Base-by-base conservation (phyloP, 2,888 invertebrate genomes). In the Candidula unifasciata region DNA sequence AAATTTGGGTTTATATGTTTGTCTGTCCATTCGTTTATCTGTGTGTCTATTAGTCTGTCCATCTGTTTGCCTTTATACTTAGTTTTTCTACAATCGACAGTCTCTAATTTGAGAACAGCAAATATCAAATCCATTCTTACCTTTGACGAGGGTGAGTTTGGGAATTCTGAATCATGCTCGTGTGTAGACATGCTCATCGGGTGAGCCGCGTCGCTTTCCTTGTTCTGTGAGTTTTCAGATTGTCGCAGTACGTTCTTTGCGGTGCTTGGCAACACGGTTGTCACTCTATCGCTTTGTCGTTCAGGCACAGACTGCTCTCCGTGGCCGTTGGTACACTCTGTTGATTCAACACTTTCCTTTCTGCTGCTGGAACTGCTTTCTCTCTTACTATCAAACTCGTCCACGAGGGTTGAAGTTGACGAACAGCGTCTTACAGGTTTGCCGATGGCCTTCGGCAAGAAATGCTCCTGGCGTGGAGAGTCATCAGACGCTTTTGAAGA, bases 381-480 rank as follows among this genome's bases (percentile, higher is more conserved):
- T 52, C 21, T 71, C 27, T 71, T 80, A 37, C 66, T 66, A 18
- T 82, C 80, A 18, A 73, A 73, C 33, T 79, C 86, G 3, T 84
- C 86, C 35, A 88, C 88, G 16, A 88, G 82, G 1, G 87, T 87
- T 3, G 88, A 88, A 2, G 88, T 86, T 30, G 88, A 88, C n/a
- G 88, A 88, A 33, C 86, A 87, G 74, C 87, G 85, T 13, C 87
- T 81, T 33, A 80, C 78, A n/a, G 85, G 83, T 24, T 87, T 85
- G n/a, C 52, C 35, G 68, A 68, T 66, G 52, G 68, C 82, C 68
- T 66, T 66, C 2, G 76, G 52, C 54, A 82, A 57, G 52, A 76
- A 66, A 30, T 35, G 44, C 5, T 81, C 69, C 13, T 76, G 37
- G 10, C 37, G 21, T 8, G 10, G 33, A 52, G 77, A 68, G 37